phyloP scores from a whole-genome alignment of 2,113 vertebrate species.

The Spea bombifrons region DNA sequence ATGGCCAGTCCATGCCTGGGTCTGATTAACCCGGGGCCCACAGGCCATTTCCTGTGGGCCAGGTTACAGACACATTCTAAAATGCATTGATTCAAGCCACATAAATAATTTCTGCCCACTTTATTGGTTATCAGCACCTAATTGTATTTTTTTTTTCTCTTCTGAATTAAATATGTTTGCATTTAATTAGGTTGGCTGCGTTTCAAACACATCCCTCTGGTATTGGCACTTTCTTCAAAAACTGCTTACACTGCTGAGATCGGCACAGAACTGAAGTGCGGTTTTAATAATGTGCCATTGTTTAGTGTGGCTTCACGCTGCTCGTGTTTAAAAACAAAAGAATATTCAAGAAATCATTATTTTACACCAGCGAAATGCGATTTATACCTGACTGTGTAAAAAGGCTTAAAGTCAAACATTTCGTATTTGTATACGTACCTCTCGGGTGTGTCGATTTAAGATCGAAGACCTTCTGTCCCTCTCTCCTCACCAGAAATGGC shows the following conservation, averaged over 20 bases:
- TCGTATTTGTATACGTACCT: no score
- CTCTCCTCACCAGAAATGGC: no score
- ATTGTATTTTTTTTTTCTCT: constrained; percentile 16
- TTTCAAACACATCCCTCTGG: constrained; percentile 18
- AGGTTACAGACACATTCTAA: neutral
- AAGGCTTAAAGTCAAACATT: neutral
- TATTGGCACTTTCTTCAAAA: constrained; percentile 26
- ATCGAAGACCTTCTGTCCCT: no score
- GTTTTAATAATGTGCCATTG: constrained; percentile 32
- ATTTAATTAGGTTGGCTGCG: constrained; percentile 22
- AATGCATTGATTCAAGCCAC: neutral
- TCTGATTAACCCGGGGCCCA: no score
- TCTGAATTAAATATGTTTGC: constrained; percentile 39
- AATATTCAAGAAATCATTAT: constrained; percentile 34
- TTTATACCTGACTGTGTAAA: neutral
- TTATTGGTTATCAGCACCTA: constrained; percentile 22
- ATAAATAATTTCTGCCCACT: neutral
- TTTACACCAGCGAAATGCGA: neutral
- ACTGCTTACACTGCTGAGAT: constrained; percentile 27
- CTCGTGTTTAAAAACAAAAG: constrained; percentile 17
- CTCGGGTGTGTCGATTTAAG: neutral
- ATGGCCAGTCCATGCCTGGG: no score
- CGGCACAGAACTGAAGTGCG: neutral
- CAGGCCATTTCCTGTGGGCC: no score
- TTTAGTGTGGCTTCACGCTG: constrained; percentile 20